A percentile compares a stretch with the other conserved stretches of the same genome.
These are phyloP conservation scores for Hucho hucho DNA, from an alignment of 2,113 vertebrate genomes.

Conservation along the genomic window DNA sequence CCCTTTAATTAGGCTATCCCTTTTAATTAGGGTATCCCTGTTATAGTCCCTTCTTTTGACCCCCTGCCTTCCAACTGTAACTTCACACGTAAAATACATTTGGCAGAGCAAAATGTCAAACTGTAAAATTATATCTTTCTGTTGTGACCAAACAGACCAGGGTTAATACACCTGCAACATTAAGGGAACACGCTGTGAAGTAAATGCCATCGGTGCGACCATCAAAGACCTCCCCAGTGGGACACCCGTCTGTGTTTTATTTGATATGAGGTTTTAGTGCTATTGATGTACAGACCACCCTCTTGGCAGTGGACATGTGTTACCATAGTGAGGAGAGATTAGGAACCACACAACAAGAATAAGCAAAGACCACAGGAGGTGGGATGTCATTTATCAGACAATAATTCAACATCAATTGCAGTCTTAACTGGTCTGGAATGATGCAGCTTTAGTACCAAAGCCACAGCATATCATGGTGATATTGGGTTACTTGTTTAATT, in stretches of 20 bases:
- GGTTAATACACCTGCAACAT: too few relatives aligned
- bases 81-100: slow-evolving; percentile 55
- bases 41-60: background rate
- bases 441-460: background rate
- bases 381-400: background rate
- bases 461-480: background rate
- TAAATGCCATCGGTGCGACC: slow-evolving; percentile 29
- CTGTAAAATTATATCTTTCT: too few relatives aligned
- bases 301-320: background rate
- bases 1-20: too few relatives aligned
- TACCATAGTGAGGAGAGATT: too few relatives aligned
- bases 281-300: slow-evolving; percentile 16
- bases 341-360: too few relatives aligned
- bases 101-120: slow-evolving; percentile 53
- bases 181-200: slow-evolving; percentile 4
- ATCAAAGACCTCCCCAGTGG: slow-evolving; percentile 29
- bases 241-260: background rate
- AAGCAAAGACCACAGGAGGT: background rate
- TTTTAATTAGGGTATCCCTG: background rate
- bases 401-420: background rate
- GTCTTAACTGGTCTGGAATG: background rate
- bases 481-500: background rate
- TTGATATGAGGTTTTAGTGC: slow-evolving; percentile 21
- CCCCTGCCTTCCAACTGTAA: slow-evolving; percentile 18
- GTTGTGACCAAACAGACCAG: slow-evolving; percentile 41